Base-by-base conservation (phyloP, 2,113 vertebrate genomes). In the Peromyscus polionotus region DNA sequence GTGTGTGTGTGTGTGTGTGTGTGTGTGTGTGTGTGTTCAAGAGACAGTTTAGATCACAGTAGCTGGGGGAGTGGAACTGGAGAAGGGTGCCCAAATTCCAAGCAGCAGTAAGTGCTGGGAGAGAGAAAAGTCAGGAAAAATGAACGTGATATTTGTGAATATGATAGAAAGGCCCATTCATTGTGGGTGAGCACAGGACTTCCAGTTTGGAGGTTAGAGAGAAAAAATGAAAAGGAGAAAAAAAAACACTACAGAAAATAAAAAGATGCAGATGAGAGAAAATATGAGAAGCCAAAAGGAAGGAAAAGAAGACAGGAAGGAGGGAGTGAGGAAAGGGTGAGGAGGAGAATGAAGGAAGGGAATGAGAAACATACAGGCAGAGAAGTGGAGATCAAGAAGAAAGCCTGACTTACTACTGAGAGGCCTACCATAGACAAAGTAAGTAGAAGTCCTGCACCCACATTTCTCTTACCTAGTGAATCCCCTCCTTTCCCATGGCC, bases 321-420 rank as follows among this genome's bases (percentile, higher is more conserved):
- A 2, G 33, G 20, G 20, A 28, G 28, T 13, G 4, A 33, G n/a
- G 28, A 2, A 42, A 42, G n/a, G 42, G 85, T 0, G 57, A 10
- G 57, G 31, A 19, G 2, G 16, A 12, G 22, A 11, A 11, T 5
- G 10, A 0, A 39, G 9, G 14, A 0, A 39, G 7, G 8, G 16
- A 65, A 9, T 77, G 0, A 84, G 33, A 88, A 19, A 59, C 3
- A 85, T 36, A 59, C 33, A 90, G 57, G 39, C 19, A 28, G 63
- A 84, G 63, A 92, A 57, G 28, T 9, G 5, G 39, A 89, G 84
- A 51, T 76, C 19, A 48, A 72, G 59, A 85, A 88, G 42, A 72
- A 93, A 96, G 17, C 57, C 68, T 12, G 10, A 39, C 4, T 5
- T 73, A 42, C 26, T 26, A 72, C n/a, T n/a, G 45, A 75, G 36